Percentiles rank a stretch among this genome's conserved stretches.
Evolutionary conservation across 2,888 invertebrate species (phyloP).

Genomic region (Formica aserva): DNA sequence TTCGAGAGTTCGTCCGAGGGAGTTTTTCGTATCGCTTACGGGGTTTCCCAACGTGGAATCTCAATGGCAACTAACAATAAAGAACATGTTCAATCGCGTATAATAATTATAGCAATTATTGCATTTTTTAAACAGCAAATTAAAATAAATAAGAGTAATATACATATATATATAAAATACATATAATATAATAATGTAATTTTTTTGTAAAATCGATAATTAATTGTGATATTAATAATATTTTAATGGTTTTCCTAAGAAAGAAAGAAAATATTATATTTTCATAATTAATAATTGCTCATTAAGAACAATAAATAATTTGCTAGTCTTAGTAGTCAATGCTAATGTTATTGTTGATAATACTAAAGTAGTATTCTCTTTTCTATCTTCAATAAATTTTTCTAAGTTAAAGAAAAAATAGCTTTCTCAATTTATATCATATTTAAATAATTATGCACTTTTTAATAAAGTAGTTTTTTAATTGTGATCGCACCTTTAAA

Average conservation of each 20-base stretch:
- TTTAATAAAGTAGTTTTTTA: neutral
- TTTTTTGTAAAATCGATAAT: neutral
- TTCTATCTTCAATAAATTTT: neutral
- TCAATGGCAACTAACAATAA: neutral
- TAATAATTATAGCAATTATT: neutral
- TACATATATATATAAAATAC: neutral
- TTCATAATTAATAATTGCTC: neutral
- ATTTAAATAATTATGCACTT: neutral
- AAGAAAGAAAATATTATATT: neutral
- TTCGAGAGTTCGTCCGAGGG: neutral
- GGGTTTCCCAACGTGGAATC: constrained; percentile 30
- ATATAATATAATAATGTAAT: neutral
- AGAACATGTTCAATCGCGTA: neutral
- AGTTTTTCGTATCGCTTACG: constrained; percentile 29
- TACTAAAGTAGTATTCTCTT: neutral
- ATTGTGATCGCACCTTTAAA: neutral
- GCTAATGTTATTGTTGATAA: neutral
- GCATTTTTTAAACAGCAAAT: neutral
- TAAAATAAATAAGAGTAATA: neutral
- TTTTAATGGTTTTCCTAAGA: neutral
- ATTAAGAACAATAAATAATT: neutral
- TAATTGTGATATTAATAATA: neutral
- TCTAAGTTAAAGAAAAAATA: neutral
- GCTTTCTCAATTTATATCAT: neutral
- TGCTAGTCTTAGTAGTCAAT: neutral